Base-by-base conservation (phyloP, 2,888 invertebrate species). In the Campoplex capitator region DNA sequence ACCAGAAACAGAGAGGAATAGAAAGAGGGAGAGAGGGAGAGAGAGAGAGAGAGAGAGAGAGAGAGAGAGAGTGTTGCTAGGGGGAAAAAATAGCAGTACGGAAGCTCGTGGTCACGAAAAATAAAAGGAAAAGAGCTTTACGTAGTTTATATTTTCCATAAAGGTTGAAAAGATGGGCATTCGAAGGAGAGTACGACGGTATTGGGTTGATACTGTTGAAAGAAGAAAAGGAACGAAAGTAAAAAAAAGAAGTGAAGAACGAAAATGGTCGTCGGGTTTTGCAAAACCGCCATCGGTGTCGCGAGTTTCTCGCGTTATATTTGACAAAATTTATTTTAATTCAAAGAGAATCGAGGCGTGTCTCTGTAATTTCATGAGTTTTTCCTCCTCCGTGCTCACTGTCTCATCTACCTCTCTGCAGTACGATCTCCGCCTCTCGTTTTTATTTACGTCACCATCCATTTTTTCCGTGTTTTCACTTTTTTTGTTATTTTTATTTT, bases 241-340 rank as follows among this genome's bases (percentile, higher is more conserved):
- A 6, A 38, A 2, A 51, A 80, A 62, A n/a, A 38, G 38, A 42
- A 32, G 28, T 38, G 28, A 35, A 28, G 56, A 82, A 6, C 28
- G 54, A 70, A 38, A 70, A 78, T 68, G 67, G 13, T 68, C 42
- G 54, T 28, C 38, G 32, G 32, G 51, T 58, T 73, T 71, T 51
- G 51, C 62, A 51, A n/a, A 71, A 48, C 80, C 65, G 56, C 23
- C 16, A 32, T 76, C 48, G 9, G 32, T 42, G 32, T 83, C 51
- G 62, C 38, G 65, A 51, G 48, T 77, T 75, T 77, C 23, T 42
- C 58, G 38, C 38, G 67, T 23, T 70, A 23, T 58, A 54, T 74
- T 35, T 74, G 71, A 74, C 38, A 74, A 83, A 81, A 84, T 86
- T 85, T 83, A 82, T 82, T 88, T 86, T 78, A 75, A 82, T 84